phyloP scores from a whole-genome alignment of 2,113 vertebrate species.

The Onychostruthus taczanowskii region DNA sequence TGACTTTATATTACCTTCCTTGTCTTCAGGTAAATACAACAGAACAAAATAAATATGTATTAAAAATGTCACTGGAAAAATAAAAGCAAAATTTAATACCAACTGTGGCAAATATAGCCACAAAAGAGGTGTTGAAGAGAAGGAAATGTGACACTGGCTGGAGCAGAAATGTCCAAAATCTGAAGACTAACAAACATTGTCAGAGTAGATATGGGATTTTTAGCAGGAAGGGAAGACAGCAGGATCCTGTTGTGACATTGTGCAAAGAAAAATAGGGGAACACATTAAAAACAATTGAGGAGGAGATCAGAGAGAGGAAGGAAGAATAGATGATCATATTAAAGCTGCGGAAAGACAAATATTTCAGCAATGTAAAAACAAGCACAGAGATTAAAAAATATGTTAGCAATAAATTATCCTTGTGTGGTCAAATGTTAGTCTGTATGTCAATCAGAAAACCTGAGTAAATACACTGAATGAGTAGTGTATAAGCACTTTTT shows the following conservation, averaged over 20 bases:
- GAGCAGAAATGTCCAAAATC: background rate
- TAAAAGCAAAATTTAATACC: background rate
- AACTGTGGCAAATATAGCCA: background rate
- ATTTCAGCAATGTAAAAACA: background rate
- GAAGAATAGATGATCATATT: background rate
- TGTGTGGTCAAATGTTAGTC: background rate
- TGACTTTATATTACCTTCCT: background rate
- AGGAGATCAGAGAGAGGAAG: background rate
- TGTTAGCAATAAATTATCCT: background rate
- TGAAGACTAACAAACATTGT: background rate
- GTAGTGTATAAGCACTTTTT: background rate
- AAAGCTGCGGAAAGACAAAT: background rate
- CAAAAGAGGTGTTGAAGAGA: background rate
- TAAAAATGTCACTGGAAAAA: background rate
- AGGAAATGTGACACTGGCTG: fast-evolving
- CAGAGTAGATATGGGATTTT: background rate
- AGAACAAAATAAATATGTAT: background rate
- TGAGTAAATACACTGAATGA: background rate
- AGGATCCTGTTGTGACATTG: background rate
- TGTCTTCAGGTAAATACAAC: background rate
- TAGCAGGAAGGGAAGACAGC: background rate
- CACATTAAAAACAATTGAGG: fast-evolving
- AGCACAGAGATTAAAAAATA: background rate
- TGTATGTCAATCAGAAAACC: background rate
- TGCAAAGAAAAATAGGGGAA: background rate